Evolutionary conservation across 2,888 invertebrate genomes (phyloP).

Genomic region (Cactoblastis cactorum): DNA sequence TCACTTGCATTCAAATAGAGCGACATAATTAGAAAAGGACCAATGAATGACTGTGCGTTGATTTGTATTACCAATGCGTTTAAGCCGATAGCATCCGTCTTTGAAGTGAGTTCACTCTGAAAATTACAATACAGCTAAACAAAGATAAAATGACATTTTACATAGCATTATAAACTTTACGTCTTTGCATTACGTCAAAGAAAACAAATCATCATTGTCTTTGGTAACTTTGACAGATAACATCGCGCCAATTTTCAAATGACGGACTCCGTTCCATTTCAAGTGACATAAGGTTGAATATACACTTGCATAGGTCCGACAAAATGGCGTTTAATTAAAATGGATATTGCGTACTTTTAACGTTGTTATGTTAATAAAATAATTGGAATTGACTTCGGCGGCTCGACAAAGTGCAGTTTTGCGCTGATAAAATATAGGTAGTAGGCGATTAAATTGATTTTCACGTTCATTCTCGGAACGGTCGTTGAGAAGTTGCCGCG

Average conservation of each 20-base stretch:
- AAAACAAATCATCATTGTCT: conserved; percentile 4
- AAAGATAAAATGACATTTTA: neutral
- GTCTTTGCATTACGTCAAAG: conserved; percentile 2
- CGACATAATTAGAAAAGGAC: conserved; percentile 6
- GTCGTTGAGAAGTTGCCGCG: conserved; percentile 14
- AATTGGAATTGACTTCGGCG: conserved; percentile 21
- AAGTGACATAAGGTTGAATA: neutral
- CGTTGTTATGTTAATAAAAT: conserved; percentile 21
- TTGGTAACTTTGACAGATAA: conserved; percentile 5
- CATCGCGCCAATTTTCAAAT: conserved; percentile 5
- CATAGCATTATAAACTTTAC: conserved; percentile 8
- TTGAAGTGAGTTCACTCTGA: neutral
- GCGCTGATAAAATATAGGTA: conserved; percentile 10
- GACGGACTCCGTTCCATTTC: conserved; percentile 1
- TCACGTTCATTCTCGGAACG: conserved; percentile 17
- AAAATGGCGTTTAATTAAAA: conserved; percentile 13
- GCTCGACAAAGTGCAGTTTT: conserved; percentile 18
- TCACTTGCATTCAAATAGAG: neutral
- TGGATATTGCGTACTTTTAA: conserved; percentile 14
- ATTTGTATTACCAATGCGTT: conserved; percentile 11
- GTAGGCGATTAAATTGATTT: conserved; percentile 16
- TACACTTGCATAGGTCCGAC: neutral
- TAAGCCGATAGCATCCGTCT: conserved; percentile 11
- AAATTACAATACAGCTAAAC: neutral
- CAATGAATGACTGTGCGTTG: conserved; percentile 6